Evolutionary conservation across 1,140 invertebrate genomes (phyloP).

Genomic region (Camponotus pennsylvanicus): DNA sequence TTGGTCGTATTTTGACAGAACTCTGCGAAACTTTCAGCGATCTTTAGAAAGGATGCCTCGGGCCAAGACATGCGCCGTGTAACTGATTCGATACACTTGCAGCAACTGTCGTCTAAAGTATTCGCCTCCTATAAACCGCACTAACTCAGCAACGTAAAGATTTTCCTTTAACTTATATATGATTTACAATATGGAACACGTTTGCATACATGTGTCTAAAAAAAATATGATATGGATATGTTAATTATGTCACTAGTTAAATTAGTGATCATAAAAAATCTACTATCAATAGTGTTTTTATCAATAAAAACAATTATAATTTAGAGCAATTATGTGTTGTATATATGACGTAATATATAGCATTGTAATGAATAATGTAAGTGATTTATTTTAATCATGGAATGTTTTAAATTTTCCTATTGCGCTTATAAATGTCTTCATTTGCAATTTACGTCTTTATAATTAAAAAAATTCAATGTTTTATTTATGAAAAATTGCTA

Average conservation of each 20-base stretch:
- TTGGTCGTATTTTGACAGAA: not conserved
- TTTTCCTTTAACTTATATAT: conserved; percentile 48
- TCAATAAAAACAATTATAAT: not conserved
- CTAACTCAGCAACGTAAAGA: conserved; percentile 34
- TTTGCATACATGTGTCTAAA: not conserved
- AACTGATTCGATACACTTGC: conserved; percentile 71
- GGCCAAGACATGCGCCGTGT: conserved; percentile 56
- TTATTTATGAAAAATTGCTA: not conserved
- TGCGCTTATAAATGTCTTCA: not conserved
- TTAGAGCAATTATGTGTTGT: not conserved
- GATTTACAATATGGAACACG: not conserved
- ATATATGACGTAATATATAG: not conserved
- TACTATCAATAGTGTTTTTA: conserved; percentile 11
- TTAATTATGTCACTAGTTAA: not conserved
- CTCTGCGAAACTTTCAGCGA: conserved; percentile 30
- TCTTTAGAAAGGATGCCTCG: conserved; percentile 5
- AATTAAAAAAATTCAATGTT: not conserved
- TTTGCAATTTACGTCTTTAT: not conserved
- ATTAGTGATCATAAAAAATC: not conserved
- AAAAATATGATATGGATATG: not conserved
- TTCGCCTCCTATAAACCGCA: conserved; percentile 63
- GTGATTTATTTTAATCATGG: not conserved
- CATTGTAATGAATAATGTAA: not conserved
- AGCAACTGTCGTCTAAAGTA: conserved; percentile 71
- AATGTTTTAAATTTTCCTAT: conserved; percentile 5